Base-by-base conservation (phyloP, 2,113 vertebrate species). In the Phainopepla nitens region DNA sequence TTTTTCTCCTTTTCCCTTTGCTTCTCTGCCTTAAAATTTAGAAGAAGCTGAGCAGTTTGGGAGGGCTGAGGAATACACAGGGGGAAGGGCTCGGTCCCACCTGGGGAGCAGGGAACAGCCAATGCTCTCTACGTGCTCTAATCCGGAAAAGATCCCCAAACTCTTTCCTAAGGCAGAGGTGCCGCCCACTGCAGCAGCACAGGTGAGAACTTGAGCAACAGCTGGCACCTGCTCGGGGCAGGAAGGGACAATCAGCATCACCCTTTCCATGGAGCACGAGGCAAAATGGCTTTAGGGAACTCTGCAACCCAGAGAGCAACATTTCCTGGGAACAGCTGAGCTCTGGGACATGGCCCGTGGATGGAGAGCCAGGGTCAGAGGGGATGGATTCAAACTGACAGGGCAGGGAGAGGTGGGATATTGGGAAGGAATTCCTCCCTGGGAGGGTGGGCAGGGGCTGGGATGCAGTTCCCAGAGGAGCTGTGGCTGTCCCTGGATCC, bases 281-380 rank as follows among this genome's bases (percentile, higher is more conserved):
- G 79, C 3, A 0, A 16, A 69, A 49, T 0, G 31, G 81, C 44
- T 82, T 8, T 0, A 18, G 87, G 73, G 87, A 45, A 16, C 12
- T 0, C 58, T 13, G 11, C 0, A 0, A 24, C 1, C 45, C 33
- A 15, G n/a, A 9, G 0, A 0, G 11, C 4, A 1, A 39, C 29
- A 11, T 18, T 47, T 81, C 64, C 51, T 8, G 65, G 76, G 65
- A 72, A 56, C 0, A 18, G 33, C 33, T 12, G 29, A 4, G 5
- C 64, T 57, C 45, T 5, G 47, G 72, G 78, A 19, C 33, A 9
- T 0, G 1, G 24, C 39, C 33, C 2, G 0, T 6, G 81, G 88
- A 21, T 9, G 9, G 1, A 2, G 50, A 7, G 70, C 2, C 22
- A 12, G 41, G n/a, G 10, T 10, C 11, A 16, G 77, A 16, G 77